Evolutionary conservation across 2,797 vertebrate genomes (phyloP), one percentile per base, ranked within the genome.

Genomic region (Delichon dasypus): DNA sequence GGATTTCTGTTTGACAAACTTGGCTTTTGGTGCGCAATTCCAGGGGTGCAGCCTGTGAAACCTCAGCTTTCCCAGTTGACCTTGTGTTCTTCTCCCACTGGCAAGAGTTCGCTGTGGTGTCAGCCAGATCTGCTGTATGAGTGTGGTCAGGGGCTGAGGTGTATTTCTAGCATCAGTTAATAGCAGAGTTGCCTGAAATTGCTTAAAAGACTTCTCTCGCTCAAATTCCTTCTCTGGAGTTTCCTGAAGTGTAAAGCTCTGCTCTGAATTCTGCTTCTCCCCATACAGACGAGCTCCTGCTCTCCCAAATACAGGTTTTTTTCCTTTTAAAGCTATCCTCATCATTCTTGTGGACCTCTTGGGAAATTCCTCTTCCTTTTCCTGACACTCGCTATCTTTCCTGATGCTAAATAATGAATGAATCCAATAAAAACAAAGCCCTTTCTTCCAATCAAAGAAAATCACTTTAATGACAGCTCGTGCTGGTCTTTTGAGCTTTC

Each of bases 381-480:
- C 65, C 74, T 93, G 78, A 83, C 44, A 27, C 75, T 80, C 3
- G 0, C 76, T 84, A 60, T 94, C 83, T 67, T 64, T 88, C 85
- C 89, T 86, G 45, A 77, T 73, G 67, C 83, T 88, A 62, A 89
- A 55, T 92, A 93, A 94, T 51, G 78, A 93, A 90, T 48, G 79
- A 93, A 88, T 89, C 90, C 82, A 74, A 76, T 85, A 85, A 90
- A 94, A 91, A 53, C 61, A 85, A 78, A 89, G 9, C 54, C 71
- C 61, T 90, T 76, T 76, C 81, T 85, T 93, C 79, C 86, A 93
- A 54, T 94, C 92, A 76, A 51, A 91, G 85, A 74, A 80, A 93
- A 93, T 67, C 18, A 60, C 75, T 88, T 62, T 54, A 86, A 45
- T 2, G 7, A 68, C 74, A 74, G 47, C 89, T 94, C 3, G 1